Evolutionary conservation across 2,888 invertebrate species (phyloP).

Genomic region (Anarsia innoxiella): DNA sequence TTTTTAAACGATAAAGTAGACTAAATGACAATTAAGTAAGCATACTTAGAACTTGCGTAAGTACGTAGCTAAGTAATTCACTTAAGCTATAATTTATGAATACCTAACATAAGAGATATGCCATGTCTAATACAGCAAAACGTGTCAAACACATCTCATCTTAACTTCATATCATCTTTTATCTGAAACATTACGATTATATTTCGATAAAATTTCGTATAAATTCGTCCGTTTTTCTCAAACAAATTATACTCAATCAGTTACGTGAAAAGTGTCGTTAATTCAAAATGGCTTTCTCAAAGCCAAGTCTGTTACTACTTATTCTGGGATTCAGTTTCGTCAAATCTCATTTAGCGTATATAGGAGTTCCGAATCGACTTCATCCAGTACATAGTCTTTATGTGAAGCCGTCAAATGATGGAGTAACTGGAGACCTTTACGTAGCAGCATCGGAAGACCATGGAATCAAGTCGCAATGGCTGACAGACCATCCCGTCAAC

Average conservation of each 20-base stretch:
- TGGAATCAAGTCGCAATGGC: slow-evolving; percentile 55
- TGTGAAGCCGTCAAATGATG: slow-evolving; percentile 58
- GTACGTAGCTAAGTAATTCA: too few species aligned
- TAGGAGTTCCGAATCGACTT: slow-evolving; percentile 37
- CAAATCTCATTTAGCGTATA: slow-evolving; percentile 32
- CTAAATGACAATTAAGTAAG: too few species aligned
- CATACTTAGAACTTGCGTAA: too few species aligned
- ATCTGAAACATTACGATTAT: neutral
- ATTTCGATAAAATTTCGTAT: slow-evolving; percentile 4
- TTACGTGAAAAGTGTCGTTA: too few species aligned
- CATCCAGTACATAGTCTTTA: slow-evolving; percentile 62
- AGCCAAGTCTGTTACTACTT: slow-evolving; percentile 5
- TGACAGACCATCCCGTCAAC: slow-evolving; percentile 55
- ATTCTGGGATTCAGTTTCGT: slow-evolving; percentile 19
- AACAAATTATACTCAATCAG: too few species aligned
- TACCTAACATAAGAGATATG: neutral
- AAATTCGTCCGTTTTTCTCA: too few species aligned
- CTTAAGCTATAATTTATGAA: too few species aligned
- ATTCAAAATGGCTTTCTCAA: slow-evolving; percentile 4
- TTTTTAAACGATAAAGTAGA: too few species aligned
- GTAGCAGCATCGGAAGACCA: slow-evolving; percentile 63
- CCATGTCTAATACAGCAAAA: slow-evolving; percentile 3
- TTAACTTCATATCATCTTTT: neutral
- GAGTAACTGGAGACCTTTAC: slow-evolving; percentile 60
- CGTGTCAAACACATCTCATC: slow-evolving; percentile 12